Base-by-base conservation (phyloP, 2,797 vertebrate species). In the Lutjanus argentimaculatus region DNA sequence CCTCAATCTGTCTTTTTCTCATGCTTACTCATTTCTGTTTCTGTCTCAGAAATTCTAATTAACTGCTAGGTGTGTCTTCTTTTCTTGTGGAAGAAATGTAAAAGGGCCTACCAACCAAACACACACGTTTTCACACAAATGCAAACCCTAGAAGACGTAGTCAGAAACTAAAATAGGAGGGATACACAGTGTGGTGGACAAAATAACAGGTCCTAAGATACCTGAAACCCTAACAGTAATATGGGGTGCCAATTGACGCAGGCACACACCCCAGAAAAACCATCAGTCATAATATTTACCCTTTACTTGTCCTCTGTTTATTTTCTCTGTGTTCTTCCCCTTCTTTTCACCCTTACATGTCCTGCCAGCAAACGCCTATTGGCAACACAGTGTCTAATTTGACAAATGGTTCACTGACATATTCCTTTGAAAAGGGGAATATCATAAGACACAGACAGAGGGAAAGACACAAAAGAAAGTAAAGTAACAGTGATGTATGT, bases 251-350 rank as follows among this genome's bases (percentile, higher is more conserved):
- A 90, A 84, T 19, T 88, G 85, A 92, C 74, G 72, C 83, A 86
- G 70, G 52, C 74, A 70, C 88, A 89, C 81, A 92, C 79, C 88
- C 81, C 70, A 80, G 72, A n/a, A 85, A 90, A 90, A 77, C 85
- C 83, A 89, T 91, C 83, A 88, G 89, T 94, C 93, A 95, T 93
- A 95, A 95, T 91, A 94, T 86, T 93, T 90, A 92, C 68, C 75
- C 80, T 83, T 67, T 21, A 75, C 77, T 84, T 83, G 65, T 80
- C 59, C 73, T 84, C 58, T 70, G 72, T 91, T 90, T 91, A 83
- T 85, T 91, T 84, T 90, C 77, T 73, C 53, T 70, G 61, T 55
- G 65, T 75, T 82, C 68, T 72, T 84, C 68, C 21, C 22, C 72
- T 72, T 80, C 63, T 62, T 84, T 77, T 85, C 76, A 72, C 42